Percentiles rank a stretch among this genome's conserved stretches.
Evolutionary conservation across 2,113 vertebrate species (phyloP).

Genomic region (Myodes glareolus): DNA sequence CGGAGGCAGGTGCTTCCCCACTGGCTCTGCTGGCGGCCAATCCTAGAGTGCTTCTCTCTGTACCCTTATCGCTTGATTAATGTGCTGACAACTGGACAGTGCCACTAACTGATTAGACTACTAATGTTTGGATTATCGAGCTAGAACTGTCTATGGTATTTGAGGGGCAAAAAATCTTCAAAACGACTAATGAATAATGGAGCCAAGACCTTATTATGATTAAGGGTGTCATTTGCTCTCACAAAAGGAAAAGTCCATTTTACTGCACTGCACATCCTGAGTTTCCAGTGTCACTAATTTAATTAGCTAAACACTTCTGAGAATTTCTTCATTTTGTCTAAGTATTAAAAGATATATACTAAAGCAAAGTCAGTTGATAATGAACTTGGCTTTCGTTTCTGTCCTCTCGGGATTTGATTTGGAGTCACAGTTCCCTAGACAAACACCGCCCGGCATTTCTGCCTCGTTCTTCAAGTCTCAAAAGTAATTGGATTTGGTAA

Average conservation of each 20-base stretch:
- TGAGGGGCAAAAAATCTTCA: slow-evolving; percentile 55
- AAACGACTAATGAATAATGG: slow-evolving; percentile 50
- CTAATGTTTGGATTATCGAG: slow-evolving; percentile 76
- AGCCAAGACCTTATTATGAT: slow-evolving; percentile 65
- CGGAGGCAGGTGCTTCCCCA: too few relatives aligned
- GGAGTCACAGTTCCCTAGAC: slow-evolving; percentile 71
- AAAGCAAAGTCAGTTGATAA: slow-evolving; percentile 65
- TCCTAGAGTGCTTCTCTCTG: slow-evolving; percentile 61
- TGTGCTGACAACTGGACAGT: slow-evolving; percentile 73
- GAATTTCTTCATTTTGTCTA: slow-evolving; percentile 51
- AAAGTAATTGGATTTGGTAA: slow-evolving; percentile 82
- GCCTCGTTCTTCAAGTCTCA: slow-evolving; percentile 80
- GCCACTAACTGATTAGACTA: slow-evolving; percentile 79
- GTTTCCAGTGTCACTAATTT: slow-evolving; percentile 59
- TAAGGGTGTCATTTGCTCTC: slow-evolving; percentile 36
- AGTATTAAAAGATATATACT: slow-evolving; percentile 48
- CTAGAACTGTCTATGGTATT: slow-evolving; percentile 71
- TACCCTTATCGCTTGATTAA: slow-evolving; percentile 79
- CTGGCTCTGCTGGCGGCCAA: background rate
- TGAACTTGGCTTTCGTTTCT: slow-evolving; percentile 67
- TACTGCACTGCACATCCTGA: slow-evolving; percentile 20
- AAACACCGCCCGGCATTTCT: slow-evolving; percentile 64
- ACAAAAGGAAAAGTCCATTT: slow-evolving; percentile 57
- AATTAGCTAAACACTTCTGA: slow-evolving; percentile 66
- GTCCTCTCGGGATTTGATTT: slow-evolving; percentile 78